Conservation (phyloP, 2,113 vertebrate genomes). For the Brachypodius melanocephalos region DNA sequence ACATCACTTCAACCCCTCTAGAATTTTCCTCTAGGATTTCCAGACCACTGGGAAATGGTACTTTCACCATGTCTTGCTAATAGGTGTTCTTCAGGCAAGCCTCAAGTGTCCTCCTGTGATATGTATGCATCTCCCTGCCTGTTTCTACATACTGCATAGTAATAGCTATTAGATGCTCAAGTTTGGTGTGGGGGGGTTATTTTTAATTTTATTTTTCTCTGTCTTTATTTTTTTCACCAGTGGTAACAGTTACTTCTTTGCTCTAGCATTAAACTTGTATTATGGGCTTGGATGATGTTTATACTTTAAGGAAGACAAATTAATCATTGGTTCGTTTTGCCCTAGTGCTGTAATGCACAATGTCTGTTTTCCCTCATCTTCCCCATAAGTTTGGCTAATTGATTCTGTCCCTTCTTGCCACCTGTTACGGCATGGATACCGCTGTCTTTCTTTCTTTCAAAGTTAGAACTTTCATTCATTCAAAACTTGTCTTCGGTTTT, state of each 20-base stretch:
- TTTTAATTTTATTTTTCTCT: not conserved
- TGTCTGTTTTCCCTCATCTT: not conserved
- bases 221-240: not conserved
- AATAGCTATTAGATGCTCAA: not conserved
- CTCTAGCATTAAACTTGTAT: not conserved
- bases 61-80: not conserved
- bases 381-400: not conserved
- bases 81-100: not conserved
- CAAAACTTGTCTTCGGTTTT: not conserved
- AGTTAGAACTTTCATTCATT: not conserved
- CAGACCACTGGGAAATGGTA: not conserved
- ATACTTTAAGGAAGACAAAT: not conserved
- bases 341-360: too few species aligned
- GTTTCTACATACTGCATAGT: not conserved
- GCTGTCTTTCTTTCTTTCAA: not conserved
- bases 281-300: not conserved
- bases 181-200: fast-evolving
- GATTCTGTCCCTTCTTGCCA: not conserved
- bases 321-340: not conserved
- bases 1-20: not conserved
- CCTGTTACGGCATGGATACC: fast-evolving
- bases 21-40: not conserved
- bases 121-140: not conserved
- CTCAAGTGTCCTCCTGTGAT: not conserved
- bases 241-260: not conserved